These are phyloP conservation scores for Lithophane semibrunnea DNA, from an alignment of 2,888 invertebrate genomes.

Conservation along the genomic window DNA sequence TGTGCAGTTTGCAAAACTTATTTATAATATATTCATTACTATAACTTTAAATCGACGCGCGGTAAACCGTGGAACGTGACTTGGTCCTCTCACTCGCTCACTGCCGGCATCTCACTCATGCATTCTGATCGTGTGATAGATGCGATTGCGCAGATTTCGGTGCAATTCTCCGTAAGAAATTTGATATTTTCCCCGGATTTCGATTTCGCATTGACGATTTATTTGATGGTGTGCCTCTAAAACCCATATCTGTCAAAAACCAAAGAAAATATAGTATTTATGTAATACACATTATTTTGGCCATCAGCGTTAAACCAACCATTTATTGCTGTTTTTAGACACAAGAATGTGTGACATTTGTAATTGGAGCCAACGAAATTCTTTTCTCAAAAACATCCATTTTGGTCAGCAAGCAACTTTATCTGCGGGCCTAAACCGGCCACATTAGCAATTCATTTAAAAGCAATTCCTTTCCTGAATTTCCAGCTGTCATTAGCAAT, in stretches of 20 bases:
- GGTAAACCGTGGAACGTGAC: constrained; percentile 80
- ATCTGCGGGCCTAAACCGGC: no score
- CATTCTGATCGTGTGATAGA: constrained; percentile 65
- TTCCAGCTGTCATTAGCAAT: no score
- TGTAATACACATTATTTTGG: background rate
- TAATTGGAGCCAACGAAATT: background rate
- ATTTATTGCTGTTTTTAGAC: background rate
- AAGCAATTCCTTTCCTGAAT: no score
- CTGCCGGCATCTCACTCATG: constrained; percentile 54
- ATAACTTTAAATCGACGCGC: constrained; percentile 78
- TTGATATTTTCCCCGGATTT: constrained; percentile 60
- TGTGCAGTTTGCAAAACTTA: constrained; percentile 71
- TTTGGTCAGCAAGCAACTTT: background rate
- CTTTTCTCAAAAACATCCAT: background rate
- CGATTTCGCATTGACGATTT: constrained; percentile 43
- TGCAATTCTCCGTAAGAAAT: constrained; percentile 61
- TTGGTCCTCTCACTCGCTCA: constrained; percentile 61
- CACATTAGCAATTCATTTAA: no score
- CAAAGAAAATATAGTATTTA: background rate
- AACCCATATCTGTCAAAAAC: constrained; percentile 10
- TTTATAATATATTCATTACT: constrained; percentile 84
- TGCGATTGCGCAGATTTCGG: constrained; percentile 65
- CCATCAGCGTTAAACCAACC: background rate
- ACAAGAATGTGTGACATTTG: background rate
- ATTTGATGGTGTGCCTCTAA: constrained; percentile 36